phyloP scores from a whole-genome alignment of 2,888 invertebrate species.

The Phalangium opilio region DNA sequence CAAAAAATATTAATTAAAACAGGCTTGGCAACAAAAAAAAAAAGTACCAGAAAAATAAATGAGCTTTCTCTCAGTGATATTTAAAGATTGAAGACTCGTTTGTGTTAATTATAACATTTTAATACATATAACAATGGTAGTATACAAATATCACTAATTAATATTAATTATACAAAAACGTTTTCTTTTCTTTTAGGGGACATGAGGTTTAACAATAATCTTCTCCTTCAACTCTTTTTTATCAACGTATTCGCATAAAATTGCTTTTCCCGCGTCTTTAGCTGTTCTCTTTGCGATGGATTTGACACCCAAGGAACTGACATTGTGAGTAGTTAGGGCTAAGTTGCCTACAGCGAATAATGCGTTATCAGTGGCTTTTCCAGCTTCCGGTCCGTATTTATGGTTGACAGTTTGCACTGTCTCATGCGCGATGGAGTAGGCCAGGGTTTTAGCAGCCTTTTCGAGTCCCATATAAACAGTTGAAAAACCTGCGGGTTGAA shows the following conservation, averaged over 20 bases:
- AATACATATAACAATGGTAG: too few species aligned
- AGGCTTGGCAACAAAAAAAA: too few species aligned
- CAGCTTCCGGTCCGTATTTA: slow-evolving; percentile 55
- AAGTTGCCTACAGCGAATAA: slow-evolving; percentile 54
- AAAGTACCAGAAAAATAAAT: too few species aligned
- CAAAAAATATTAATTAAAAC: too few species aligned
- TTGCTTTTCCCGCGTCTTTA: slow-evolving; percentile 42
- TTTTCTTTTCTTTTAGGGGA: too few species aligned
- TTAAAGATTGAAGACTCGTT: too few species aligned
- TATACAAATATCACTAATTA: too few species aligned
- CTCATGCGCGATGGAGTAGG: slow-evolving; percentile 45
- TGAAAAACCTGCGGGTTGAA: slow-evolving; percentile 39
- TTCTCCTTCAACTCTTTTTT: too few species aligned
- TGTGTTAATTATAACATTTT: too few species aligned
- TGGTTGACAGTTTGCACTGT: slow-evolving; percentile 57
- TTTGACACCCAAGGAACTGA: slow-evolving; percentile 48
- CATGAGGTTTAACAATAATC: too few species aligned
- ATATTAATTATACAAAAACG: too few species aligned
- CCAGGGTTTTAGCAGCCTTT: slow-evolving; percentile 47
- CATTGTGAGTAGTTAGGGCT: slow-evolving; percentile 46
- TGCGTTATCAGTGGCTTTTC: slow-evolving; percentile 46
- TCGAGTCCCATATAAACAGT: slow-evolving; percentile 56
- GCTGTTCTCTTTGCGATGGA: slow-evolving; percentile 46
- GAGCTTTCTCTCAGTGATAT: too few species aligned
- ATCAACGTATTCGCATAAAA: slow-evolving; percentile 15